Evolutionary conservation across 2,888 invertebrate genomes (phyloP), one percentile per base, ranked within the genome.

Genomic region (Elegia similella): DNA sequence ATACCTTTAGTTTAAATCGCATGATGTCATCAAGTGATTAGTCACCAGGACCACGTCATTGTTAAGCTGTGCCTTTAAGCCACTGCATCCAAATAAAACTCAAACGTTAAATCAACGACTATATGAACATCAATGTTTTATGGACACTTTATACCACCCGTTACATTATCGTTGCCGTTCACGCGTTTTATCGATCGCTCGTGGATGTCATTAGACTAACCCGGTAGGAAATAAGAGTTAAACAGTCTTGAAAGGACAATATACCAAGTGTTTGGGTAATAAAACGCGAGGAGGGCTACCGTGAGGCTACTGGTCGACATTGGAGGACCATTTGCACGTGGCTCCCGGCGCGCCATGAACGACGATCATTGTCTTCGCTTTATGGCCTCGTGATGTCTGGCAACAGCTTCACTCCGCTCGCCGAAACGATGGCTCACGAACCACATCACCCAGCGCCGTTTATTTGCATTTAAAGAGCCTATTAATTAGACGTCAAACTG

Each of bases 281-380:
- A 72, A 75, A 77, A 72, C 62, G 60, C 59, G 62, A 70, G 65
- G 65, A 63, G 66, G 60, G 73, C 72, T 73, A 68, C 70, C 64
- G 71, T 66, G 62, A 61, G 61, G 75, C 74, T 75, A 70, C 69
- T 68, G 72, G 64, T 67, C 64, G 65, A 66, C 69, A 67, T 68
- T 66, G 60, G 67, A 73, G 70, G 72, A 67, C 72, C 69, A 70
- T 79, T 79, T 79, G 80, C 84, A 77, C 76, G 76, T 66, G 70
- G 75, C 78, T 75, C 67, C 73, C 68, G 71, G 68, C 59, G 65
- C 65, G 70, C 73, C 75, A 74, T 76, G 73, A 78, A 72, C 74
- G 73, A 82, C 83, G 81, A 82, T 85, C 84, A 79, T 80, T 76
- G 82, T 79, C 74, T 73, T 70, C 74, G 73, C 70, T 82, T 82